These are phyloP conservation scores for Tamandua tetradactyla DNA, from an alignment of 2,797 vertebrate species.

Conservation along the genomic window DNA sequence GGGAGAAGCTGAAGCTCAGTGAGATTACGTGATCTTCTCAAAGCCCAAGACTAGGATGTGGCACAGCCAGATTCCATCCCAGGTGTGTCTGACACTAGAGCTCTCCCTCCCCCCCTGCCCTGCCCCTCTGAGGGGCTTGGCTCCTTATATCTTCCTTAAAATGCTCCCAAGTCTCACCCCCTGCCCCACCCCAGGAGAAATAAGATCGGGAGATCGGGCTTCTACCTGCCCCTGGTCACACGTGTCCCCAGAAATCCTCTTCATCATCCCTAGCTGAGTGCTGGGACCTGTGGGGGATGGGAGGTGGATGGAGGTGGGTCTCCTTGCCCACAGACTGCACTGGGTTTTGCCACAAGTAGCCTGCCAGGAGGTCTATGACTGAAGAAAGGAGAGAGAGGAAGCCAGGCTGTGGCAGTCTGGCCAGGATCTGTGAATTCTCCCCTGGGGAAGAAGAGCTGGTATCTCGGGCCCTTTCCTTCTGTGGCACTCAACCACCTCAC, in stretches of 20 bases:
- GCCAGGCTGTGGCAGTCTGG: not conserved
- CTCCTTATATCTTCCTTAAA: not conserved
- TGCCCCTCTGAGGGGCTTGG: no score
- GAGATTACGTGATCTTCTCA: not conserved
- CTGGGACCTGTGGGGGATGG: not conserved
- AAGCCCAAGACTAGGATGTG: not conserved
- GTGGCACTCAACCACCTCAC: not conserved
- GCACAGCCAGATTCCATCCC: not conserved
- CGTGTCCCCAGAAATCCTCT: not conserved
- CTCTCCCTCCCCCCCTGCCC: not conserved
- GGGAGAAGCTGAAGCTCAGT: not conserved
- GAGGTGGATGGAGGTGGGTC: not conserved
- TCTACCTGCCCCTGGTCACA: not conserved
- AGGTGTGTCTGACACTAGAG: not conserved
- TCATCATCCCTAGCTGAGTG: not conserved
- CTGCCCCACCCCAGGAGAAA: not conserved
- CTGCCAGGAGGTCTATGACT: not conserved
- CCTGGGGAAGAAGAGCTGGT: not conserved
- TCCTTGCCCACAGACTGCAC: not conserved
- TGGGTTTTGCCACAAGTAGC: not conserved
- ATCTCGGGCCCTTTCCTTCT: not conserved
- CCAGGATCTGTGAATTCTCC: not conserved
- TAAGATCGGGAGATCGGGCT: not conserved
- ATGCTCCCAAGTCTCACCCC: no score
- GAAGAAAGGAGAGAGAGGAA: not conserved